Evolutionary conservation across 53 echinoderm and acorn worm species (phyloP).

Genomic region (Antedon mediterranea): DNA sequence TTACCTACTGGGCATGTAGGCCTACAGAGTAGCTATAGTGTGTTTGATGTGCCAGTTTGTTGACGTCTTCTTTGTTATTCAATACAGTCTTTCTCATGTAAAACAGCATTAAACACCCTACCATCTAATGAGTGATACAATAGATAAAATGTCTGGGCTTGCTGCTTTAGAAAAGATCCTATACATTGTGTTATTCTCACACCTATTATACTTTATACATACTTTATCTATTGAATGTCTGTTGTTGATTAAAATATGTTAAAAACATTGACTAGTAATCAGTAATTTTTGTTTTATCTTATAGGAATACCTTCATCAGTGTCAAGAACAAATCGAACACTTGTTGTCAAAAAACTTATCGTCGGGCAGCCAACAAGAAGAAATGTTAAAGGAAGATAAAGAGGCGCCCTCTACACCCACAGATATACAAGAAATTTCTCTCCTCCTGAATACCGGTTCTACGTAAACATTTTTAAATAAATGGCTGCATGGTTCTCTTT

Average conservation of each 20-base stretch:
- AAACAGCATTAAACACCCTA: no score
- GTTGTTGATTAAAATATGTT: no score
- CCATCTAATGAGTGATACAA: no score
- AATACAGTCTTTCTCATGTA: background rate
- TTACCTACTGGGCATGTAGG: background rate
- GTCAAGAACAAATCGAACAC: slow-evolving; percentile 55
- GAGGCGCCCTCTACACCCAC: slow-evolving; percentile 45
- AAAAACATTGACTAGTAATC: background rate
- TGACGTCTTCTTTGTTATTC: background rate
- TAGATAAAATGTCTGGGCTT: no score
- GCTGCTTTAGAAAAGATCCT: no score
- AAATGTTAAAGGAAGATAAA: slow-evolving; percentile 25
- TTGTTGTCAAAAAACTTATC: slow-evolving; percentile 33
- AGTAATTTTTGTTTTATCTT: background rate
- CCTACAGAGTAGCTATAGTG: background rate
- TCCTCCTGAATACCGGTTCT: background rate
- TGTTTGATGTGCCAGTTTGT: background rate
- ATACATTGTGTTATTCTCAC: no score
- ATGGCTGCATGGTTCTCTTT: background rate
- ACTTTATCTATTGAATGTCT: no score
- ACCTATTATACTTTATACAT: no score
- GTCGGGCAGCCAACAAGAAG: slow-evolving; percentile 24
- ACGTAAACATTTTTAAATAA: background rate
- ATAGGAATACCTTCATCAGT: slow-evolving; percentile 56
- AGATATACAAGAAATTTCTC: slow-evolving; percentile 24